A percentile compares a stretch with the other conserved stretches of the same genome.
These are phyloP conservation scores for Heliconius aoede DNA, from an alignment of 2,888 invertebrate genomes.

Conservation along the genomic window DNA sequence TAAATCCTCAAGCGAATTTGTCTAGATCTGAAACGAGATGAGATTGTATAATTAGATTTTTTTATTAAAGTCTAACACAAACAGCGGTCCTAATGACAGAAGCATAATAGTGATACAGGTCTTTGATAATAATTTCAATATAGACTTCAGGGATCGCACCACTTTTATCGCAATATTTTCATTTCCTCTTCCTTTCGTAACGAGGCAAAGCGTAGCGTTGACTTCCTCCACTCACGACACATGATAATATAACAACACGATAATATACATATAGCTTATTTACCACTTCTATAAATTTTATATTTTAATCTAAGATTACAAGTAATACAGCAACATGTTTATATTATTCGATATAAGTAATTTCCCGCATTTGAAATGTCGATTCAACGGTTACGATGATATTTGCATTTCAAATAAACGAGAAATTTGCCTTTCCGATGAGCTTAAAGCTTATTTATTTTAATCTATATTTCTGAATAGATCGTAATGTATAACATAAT, in stretches of 20 bases:
- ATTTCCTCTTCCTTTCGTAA: too few species aligned
- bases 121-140: too few species aligned
- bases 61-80: not conserved
- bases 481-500: not conserved
- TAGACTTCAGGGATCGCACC: too few species aligned
- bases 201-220: too few species aligned
- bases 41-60: conserved; percentile 6
- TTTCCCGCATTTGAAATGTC: conserved; percentile 36
- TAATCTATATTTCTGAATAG: not conserved
- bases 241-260: not conserved
- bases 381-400: conserved; percentile 34
- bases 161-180: too few species aligned
- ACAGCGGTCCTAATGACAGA: too few species aligned
- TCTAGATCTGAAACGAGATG: conserved; percentile 1
- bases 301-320: conserved; percentile 11
- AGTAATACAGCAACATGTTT: conserved; percentile 19
- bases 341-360: conserved; percentile 33
- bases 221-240: too few species aligned
- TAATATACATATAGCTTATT: not conserved
- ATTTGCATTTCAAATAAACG: conserved; percentile 44
- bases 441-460: conserved; percentile 23
- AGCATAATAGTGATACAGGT: too few species aligned
- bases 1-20: not conserved
- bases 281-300: not conserved
- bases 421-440: conserved; percentile 36